These are phyloP conservation scores for Peromyscus eremicus DNA, from an alignment of 2,797 vertebrate species.

Conservation along the genomic window DNA sequence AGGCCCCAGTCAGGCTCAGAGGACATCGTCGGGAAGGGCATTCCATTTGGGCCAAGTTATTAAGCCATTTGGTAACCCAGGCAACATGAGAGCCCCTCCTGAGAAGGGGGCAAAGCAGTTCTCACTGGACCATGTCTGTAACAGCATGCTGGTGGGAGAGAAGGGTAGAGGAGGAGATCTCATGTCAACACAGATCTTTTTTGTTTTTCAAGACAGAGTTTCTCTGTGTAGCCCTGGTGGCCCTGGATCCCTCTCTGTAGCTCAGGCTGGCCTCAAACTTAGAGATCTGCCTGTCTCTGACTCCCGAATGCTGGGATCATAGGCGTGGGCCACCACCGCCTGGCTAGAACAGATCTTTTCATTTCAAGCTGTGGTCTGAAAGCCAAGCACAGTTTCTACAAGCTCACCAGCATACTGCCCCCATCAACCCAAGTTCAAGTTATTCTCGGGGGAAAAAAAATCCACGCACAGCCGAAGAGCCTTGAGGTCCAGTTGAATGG, in stretches of 20 bases:
- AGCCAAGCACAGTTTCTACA: background rate
- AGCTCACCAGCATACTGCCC: background rate
- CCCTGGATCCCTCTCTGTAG: background rate
- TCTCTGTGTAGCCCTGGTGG: background rate
- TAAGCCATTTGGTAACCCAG: constrained; percentile 67
- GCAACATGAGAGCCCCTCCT: constrained; percentile 53
- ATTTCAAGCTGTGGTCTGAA: background rate
- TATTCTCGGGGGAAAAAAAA: background rate
- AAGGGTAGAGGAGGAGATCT: too few species aligned
- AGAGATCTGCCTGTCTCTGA: background rate
- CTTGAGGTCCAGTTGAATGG: background rate
- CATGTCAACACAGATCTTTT: background rate
- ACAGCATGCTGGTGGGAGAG: accelerated
- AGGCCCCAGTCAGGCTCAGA: background rate
- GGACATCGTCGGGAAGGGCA: background rate
- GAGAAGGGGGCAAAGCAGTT: background rate
- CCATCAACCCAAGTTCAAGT: background rate
- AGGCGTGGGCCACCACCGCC: background rate
- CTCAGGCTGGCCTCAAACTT: background rate
- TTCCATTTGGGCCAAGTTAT: constrained; percentile 21
- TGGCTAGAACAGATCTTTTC: background rate
- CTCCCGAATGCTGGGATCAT: background rate
- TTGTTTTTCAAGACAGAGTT: background rate
- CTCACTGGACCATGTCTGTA: background rate
- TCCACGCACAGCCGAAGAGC: accelerated